Evolutionary conservation across 2,888 invertebrate species (phyloP).

Genomic region (Ditula angustiorana): DNA sequence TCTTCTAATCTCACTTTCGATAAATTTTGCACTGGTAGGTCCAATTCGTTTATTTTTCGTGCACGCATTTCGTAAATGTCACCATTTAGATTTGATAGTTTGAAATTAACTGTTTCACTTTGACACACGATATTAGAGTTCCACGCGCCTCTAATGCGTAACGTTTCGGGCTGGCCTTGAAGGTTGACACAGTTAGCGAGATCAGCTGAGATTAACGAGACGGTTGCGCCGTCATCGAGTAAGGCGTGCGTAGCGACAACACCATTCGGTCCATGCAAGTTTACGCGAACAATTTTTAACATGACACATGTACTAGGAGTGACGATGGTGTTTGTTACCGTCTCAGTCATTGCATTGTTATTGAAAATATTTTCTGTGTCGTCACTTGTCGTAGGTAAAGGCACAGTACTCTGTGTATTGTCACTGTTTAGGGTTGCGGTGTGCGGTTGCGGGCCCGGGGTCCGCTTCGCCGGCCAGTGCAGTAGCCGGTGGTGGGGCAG

Average conservation of each 20-base stretch:
- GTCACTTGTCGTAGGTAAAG: too few relatives aligned
- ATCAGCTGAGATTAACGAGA: not conserved
- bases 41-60: not conserved
- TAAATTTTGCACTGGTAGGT: not conserved
- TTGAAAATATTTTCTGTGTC: too few relatives aligned
- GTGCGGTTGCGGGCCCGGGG: not conserved
- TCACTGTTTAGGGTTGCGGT: not conserved
- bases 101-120: not conserved
- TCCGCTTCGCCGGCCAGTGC: not conserved
- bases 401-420: not conserved
- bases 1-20: not conserved
- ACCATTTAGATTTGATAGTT: not conserved
- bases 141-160: not conserved
- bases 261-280: constrained; percentile 8
- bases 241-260: not conserved
- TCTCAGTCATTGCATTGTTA: too few relatives aligned
- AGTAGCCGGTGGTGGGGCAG: not conserved
- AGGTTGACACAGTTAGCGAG: not conserved
- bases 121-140: not conserved
- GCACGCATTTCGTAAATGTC: not conserved
- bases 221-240: constrained; percentile 2
- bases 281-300: not conserved
- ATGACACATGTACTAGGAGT: not conserved
- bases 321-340: not conserved
- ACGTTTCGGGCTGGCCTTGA: not conserved